A percentile compares a stretch with the other conserved stretches of the same genome.
Conservation (phyloP, 2,797 vertebrate species). For the Semotilus atromaculatus region DNA sequence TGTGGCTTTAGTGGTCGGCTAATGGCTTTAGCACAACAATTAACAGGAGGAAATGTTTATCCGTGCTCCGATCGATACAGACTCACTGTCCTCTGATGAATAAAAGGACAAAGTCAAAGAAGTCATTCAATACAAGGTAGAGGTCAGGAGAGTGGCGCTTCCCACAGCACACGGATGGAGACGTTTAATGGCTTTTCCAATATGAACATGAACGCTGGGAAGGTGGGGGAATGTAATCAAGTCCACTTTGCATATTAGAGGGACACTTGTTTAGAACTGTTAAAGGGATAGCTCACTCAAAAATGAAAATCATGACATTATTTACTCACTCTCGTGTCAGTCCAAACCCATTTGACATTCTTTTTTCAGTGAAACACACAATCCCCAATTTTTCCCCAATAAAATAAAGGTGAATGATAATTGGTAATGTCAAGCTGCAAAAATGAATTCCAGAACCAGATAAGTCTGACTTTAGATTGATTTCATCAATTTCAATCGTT, state of each 20-base stretch:
- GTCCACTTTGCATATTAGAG: slow-evolving; percentile 67
- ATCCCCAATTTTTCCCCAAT: too few species aligned
- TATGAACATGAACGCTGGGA: slow-evolving; percentile 60
- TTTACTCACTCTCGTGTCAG: not conserved
- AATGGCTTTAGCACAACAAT: slow-evolving; percentile 71
- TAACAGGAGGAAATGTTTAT: slow-evolving; percentile 77
- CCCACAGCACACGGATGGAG: slow-evolving; percentile 56
- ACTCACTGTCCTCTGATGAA: slow-evolving; percentile 66
- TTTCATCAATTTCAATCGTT: not conserved
- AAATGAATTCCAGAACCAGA: not conserved
- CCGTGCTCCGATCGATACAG: slow-evolving; percentile 73
- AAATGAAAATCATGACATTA: not conserved
- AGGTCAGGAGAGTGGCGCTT: slow-evolving; percentile 52
- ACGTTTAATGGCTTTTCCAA: slow-evolving; percentile 65
- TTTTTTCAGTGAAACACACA: not conserved
- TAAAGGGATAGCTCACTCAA: slow-evolving; percentile 10
- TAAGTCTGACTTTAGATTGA: not conserved
- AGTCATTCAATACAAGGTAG: slow-evolving; percentile 67
- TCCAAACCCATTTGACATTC: not conserved
- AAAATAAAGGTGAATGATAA: not conserved
- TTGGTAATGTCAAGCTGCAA: not conserved
- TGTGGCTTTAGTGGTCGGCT: slow-evolving; percentile 61
- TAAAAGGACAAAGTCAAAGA: slow-evolving; percentile 70
- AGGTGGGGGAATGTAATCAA: slow-evolving; percentile 59
- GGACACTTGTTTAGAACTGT: slow-evolving; percentile 58